These are phyloP conservation scores for Strix occidentalis DNA, from an alignment of 2,797 vertebrate genomes.

Conservation along the genomic window DNA sequence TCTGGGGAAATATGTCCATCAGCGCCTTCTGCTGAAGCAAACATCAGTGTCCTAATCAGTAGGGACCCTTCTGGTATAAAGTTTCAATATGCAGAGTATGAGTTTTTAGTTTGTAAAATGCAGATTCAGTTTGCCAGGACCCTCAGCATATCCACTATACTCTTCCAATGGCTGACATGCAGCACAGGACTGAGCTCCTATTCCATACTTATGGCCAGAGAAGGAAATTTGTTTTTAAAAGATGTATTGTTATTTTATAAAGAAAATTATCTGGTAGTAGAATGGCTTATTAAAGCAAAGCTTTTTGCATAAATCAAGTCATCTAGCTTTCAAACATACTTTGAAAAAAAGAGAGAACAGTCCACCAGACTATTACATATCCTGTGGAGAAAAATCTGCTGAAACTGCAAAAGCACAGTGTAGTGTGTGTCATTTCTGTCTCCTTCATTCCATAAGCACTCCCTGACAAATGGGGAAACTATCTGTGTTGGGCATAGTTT, in stretches of 20 bases:
- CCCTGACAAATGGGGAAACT: slow-evolving; percentile 39
- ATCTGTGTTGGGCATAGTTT: neutral
- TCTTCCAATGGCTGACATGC: neutral
- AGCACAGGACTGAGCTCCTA: neutral
- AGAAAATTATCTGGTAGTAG: neutral
- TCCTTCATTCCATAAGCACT: neutral
- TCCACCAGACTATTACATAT: neutral
- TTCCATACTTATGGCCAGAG: neutral
- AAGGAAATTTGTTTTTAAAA: neutral
- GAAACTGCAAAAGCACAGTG: neutral
- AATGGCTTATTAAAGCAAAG: neutral
- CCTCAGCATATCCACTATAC: neutral
- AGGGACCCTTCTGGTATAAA: neutral
- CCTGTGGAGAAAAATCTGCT: neutral
- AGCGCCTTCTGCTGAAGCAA: neutral
- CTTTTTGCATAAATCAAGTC: neutral
- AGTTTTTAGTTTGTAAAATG: neutral
- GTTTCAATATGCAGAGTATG: neutral
- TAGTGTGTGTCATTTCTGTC: neutral
- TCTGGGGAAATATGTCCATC: neutral
- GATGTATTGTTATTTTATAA: neutral
- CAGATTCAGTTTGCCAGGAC: neutral
- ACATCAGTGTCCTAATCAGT: neutral
- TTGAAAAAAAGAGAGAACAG: neutral
- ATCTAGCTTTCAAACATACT: neutral